Base-by-base conservation (phyloP, 35 echinoderm and acorn worm species). In the Eucidaris tribuloides region DNA sequence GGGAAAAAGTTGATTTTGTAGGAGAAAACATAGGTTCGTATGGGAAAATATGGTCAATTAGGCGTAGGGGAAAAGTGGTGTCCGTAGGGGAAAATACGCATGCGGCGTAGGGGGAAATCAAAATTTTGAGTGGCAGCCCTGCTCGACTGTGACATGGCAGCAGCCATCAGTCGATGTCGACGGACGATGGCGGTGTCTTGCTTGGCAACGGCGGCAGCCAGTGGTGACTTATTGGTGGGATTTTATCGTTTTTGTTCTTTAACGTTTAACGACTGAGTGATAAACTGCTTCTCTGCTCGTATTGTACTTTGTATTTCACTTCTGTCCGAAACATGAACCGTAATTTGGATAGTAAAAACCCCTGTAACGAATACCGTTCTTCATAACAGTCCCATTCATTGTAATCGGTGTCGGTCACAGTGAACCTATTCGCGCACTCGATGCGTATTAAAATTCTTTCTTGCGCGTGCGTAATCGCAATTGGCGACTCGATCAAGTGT, bases 171-270 rank as follows among this genome's bases (percentile, higher is more conserved):
- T 23, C 22, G 57, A 60, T 60, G 57, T n/a, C n/a, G n/a, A 5
- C n/a, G n/a, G 57, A n/a, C 57, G n/a, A 80, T 80, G 77, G 77
- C 77, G 36, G 77, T 50, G 45, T 50, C 77, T 27, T 31, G 13
- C 77, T 32, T 80, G 58, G 77, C 77, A 80, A 80, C 77, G 15
- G 77, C 77, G n/a, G 45, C 77, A 14, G 45, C 45, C 6, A 80
- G 77, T 55, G 77, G 77, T 13, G 50, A 54, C 35, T 24, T 52
- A 80, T 55, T 55, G 28, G 77, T 80, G 23, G 58, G 46, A 17
- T 60, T 60, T 60, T 17, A 17, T 24, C 54, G 15, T n/a, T n/a
- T n/a, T n/a, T 55, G 50, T 55, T 55, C 13, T 14, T 13, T 14
- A 22, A 55, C 22, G 13, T 14, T 14, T 55, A 55, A 13, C 50